Evolutionary conservation across 1,140 invertebrate genomes (phyloP), one percentile per base, ranked within the genome.

Genomic region (Antheraea pernyi): DNA sequence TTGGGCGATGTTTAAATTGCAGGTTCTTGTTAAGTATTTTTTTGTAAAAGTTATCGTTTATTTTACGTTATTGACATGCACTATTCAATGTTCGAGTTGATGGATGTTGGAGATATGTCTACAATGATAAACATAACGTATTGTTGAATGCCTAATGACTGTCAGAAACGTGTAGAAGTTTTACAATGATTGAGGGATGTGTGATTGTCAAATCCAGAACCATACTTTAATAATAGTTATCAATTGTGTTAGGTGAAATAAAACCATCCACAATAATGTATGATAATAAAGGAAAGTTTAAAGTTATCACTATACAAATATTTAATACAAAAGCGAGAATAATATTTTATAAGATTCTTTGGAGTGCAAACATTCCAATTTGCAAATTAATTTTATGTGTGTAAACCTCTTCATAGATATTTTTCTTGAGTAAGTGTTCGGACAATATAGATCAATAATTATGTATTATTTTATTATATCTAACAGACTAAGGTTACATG

Each of bases 1-100:
- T 11, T 7, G 39, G 6, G 39, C 46, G 46, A 53, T 53, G 46
- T 53, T n/a, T 53, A 6, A 53, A 53, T 13, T 16, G 46, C 46
- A 53, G 46, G 46, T 53, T 53, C 46, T 53, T 53, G 46, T 53
- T 53, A 53, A 53, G 46, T 53, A 53, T 53, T 53, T 16, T 53
- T 16, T 53, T 53, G 46, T 53, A 16, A 53, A 53, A 11, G 16
- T 16, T 53, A 53, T 53, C 46, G 46, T 1, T 53, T 11, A 53
- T 53, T 53, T 16, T 53, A 9, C 46, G 46, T 53, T 53, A n/a
- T n/a, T n/a, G n/a, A n/a, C n/a, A n/a, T n/a, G n/a, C n/a, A 30
- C 1, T 30, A 30, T 30, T 30, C 0, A 53, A 53, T 53, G 6
- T 53, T 53, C 6, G 13, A 53, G 0, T 53, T 16, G 13, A 53